Base-by-base conservation (phyloP, 2,113 vertebrate genomes). In the Xiphophorus hellerii region DNA sequence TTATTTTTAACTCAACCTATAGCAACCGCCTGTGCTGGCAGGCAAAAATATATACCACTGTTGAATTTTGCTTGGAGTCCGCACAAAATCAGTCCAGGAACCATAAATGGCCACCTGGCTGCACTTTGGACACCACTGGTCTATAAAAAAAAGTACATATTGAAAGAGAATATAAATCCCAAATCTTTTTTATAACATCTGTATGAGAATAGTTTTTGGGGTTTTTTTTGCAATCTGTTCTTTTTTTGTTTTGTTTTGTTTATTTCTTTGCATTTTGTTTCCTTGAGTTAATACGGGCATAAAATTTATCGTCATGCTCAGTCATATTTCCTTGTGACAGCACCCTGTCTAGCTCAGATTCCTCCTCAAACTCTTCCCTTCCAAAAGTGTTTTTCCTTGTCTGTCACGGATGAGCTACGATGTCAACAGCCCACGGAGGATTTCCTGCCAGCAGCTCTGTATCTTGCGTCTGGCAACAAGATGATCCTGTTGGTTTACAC, bases 371-470 rank as follows among this genome's bases (percentile, higher is more conserved):
- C 54, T 66, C 68, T 75, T 83, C 87, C 83, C 74, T 44, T 84
- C 81, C n/a, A 58, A 71, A 80, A 90, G 84, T 88, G 91, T 91
- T 92, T 86, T 90, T 89, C 82, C 89, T 80, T 76, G 80, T 90
- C 90, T 85, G 82, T 84, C 83, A 76, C 14, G 44, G 87, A 90
- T 90, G 82, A 92, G 76, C 71, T 89, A 83, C 67, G 73, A 88
- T 89, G 89, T 91, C 89, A 87, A 90, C 90, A 89, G 80, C 83
- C 74, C 84, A 79, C 42, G 14, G 70, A 79, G 84, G 65, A 87
- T 82, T 90, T 90, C 87, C 87, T 89, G 89, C 76, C 76, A n/a
- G 74, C 35, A 70, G 67, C 67, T 87, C 83, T 90, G 89, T 81
- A 75, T 89, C 90, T 86, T 28, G 42, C 44, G 78, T 92, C 87